phyloP scores from a whole-genome alignment of 2,888 invertebrate species.

The Dicranocentrus wangi region DNA sequence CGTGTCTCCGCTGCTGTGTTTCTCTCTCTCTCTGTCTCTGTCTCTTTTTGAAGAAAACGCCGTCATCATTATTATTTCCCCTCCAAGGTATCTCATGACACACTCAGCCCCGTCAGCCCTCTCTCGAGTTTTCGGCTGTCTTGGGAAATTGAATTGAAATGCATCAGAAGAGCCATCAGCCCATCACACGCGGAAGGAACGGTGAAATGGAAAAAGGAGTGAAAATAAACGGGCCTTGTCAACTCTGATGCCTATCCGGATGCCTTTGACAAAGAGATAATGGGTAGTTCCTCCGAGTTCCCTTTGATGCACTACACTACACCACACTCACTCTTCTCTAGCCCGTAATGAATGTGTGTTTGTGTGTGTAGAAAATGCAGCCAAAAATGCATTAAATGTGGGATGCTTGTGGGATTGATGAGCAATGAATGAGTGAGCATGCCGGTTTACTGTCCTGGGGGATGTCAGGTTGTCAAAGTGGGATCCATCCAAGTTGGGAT shows the following conservation, averaged over 20 bases:
- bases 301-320: background rate
- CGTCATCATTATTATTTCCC: slow-evolving; percentile 39
- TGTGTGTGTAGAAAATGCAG: too few relatives aligned
- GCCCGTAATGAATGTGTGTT: too few relatives aligned
- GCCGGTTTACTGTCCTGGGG: background rate
- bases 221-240: slow-evolving; percentile 54
- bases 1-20: too few relatives aligned
- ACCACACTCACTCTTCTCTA: too few relatives aligned
- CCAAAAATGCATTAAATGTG: too few relatives aligned
- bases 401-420: too few relatives aligned
- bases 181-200: slow-evolving; percentile 24
- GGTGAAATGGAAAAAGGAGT: slow-evolving; percentile 34
- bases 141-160: slow-evolving; percentile 23
- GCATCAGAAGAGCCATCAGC: slow-evolving; percentile 11
- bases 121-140: slow-evolving; percentile 2
- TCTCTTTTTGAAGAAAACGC: slow-evolving; percentile 26
- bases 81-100: too few relatives aligned
- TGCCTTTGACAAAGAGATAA: slow-evolving; percentile 37
- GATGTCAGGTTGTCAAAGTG: slow-evolving; percentile 22
- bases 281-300: background rate
- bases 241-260: slow-evolving; percentile 45
- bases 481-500: background rate
- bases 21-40: slow-evolving; percentile 14
- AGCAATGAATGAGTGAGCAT: background rate
- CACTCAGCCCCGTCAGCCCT: background rate